These are phyloP conservation scores for Pheosia tremula DNA, from an alignment of 2,888 invertebrate species.

Conservation along the genomic window DNA sequence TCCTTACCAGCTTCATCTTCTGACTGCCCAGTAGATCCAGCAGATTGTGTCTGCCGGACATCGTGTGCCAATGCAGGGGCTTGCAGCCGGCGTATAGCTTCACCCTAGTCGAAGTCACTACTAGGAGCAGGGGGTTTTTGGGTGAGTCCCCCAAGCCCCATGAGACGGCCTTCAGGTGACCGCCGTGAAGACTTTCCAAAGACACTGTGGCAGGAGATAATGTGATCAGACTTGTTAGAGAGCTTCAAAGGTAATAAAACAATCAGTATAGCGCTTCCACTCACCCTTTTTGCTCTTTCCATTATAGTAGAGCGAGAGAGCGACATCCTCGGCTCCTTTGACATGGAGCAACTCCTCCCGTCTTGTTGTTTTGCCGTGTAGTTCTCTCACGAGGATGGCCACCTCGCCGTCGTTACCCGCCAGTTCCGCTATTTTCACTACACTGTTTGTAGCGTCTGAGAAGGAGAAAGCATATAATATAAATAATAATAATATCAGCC, in stretches of 20 bases:
- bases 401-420: constrained; percentile 60
- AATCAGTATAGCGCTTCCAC: constrained; percentile 10
- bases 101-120: constrained; percentile 84
- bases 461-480: constrained; percentile 14
- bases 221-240: neutral
- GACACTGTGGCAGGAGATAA: constrained; percentile 77
- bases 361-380: constrained; percentile 51
- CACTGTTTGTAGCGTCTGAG: constrained; percentile 66
- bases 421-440: constrained; percentile 56
- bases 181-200: constrained; percentile 86
- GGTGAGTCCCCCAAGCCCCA: constrained; percentile 85
- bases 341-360: constrained; percentile 67
- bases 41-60: constrained; percentile 85
- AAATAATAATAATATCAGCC: too few species aligned
- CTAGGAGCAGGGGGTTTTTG: constrained; percentile 79
- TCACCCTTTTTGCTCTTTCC: constrained; percentile 70
- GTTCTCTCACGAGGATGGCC: constrained; percentile 64
- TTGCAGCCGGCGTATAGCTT: constrained; percentile 87
- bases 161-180: constrained; percentile 84
- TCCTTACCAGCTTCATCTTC: constrained; percentile 84
- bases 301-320: constrained; percentile 67
- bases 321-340: constrained; percentile 60
- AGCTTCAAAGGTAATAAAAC: neutral
- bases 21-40: constrained; percentile 80
- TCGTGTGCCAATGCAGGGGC: constrained; percentile 85